These are phyloP conservation scores for Axinella damicornis DNA, from an alignment of 37 sponge, comb jelly and placozoan genomes.

Conservation along the genomic window DNA sequence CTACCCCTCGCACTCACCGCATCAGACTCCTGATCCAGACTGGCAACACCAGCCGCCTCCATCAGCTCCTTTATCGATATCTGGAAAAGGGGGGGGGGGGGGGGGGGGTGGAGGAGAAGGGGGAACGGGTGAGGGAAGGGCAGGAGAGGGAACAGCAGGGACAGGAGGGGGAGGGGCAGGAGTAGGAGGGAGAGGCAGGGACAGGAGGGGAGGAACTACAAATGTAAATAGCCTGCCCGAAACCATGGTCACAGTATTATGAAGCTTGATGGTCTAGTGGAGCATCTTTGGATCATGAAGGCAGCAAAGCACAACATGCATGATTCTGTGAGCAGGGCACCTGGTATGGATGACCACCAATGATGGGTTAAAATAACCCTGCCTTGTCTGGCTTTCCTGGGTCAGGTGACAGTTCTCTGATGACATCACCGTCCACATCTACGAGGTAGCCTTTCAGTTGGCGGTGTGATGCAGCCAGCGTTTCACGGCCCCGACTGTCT, in stretches of 20 bases:
- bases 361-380: no score
- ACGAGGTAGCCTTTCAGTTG: slow-evolving; percentile 71
- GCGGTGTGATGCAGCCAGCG: slow-evolving; percentile 78
- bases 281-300: no score
- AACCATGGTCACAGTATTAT: no score
- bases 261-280: no score
- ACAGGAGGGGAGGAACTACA: no score
- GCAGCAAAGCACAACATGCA: not conserved
- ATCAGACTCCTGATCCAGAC: slow-evolving; percentile 76
- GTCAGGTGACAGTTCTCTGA: slow-evolving; percentile 44
- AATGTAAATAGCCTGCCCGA: no score
- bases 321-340: not conserved
- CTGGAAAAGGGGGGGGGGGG: not conserved
- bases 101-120: not conserved
- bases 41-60: slow-evolving; percentile 72
- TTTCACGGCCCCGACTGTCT: slow-evolving; percentile 42
- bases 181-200: no score
- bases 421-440: slow-evolving; percentile 33
- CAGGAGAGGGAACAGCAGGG: not conserved
- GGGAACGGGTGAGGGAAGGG: no score
- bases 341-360: no score
- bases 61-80: slow-evolving; percentile 76
- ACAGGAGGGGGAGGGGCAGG: not conserved
- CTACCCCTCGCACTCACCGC: slow-evolving; percentile 67
- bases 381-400: slow-evolving; percentile 79